These are phyloP conservation scores for Allygus modestus DNA, from an alignment of 2,888 invertebrate species.

Conservation along the genomic window DNA sequence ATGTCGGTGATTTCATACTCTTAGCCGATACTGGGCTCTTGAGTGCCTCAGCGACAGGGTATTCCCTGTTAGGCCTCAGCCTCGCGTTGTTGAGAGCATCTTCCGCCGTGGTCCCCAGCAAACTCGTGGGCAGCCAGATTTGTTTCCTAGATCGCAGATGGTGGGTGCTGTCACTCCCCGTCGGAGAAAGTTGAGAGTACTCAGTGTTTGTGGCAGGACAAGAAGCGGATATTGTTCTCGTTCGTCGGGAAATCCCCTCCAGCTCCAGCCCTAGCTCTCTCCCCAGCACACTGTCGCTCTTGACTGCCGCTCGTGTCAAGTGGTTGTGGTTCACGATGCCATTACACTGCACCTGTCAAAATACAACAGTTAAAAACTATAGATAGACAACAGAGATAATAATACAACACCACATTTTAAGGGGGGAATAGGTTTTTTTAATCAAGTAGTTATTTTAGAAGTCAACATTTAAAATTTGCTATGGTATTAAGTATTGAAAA, in stretches of 20 bases:
- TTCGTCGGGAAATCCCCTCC: conserved; percentile 40
- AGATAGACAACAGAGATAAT: no score
- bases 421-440: no score
- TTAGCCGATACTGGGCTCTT: conserved; percentile 31
- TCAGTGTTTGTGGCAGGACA: conserved; percentile 65
- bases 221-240: conserved; percentile 63
- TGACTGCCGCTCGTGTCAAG: conserved; percentile 62
- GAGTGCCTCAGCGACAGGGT: conserved; percentile 38
- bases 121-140: conserved; percentile 71
- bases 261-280: conserved; percentile 17
- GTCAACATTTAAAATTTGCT: no score
- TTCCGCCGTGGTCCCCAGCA: conserved; percentile 74
- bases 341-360: conserved; percentile 69
- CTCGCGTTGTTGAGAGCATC: conserved; percentile 69
- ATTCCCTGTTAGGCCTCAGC: conserved; percentile 41
- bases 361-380: not conserved
- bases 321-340: conserved; percentile 67
- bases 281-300: conserved; percentile 63
- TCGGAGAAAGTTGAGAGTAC: conserved; percentile 65
- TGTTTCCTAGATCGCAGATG: conserved; percentile 67
- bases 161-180: conserved; percentile 65
- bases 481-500: no score
- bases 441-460: no score
- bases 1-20: conserved; percentile 40
- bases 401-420: no score